Conservation (phyloP, 1,140 invertebrate genomes). For the Marisa cornuarietis region DNA sequence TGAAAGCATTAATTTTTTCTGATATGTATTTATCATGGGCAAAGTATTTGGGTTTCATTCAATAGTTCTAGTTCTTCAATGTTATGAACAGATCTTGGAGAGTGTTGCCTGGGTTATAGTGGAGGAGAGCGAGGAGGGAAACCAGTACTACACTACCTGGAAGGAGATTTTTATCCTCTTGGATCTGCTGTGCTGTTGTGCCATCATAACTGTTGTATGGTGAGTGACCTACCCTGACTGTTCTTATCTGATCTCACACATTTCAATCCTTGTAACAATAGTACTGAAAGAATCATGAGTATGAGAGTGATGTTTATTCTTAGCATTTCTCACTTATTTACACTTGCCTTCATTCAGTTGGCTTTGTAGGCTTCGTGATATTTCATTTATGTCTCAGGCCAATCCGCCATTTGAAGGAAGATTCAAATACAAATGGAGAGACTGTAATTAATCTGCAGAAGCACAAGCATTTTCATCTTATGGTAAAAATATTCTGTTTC, state of each 20-base stretch:
- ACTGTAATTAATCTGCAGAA: conserved; percentile 94
- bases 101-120: conserved; percentile 98
- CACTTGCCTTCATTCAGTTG: too few species aligned
- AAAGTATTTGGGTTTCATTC: too few species aligned
- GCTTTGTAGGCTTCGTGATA: too few species aligned
- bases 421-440: conserved; percentile 95
- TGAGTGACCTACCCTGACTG: conserved; percentile 48
- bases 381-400: conserved; percentile 72
- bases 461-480: conserved; percentile 97
- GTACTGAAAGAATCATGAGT: neutral
- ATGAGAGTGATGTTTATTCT: neutral
- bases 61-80: neutral
- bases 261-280: too few species aligned
- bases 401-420: conserved; percentile 93
- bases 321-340: neutral
- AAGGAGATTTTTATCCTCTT: conserved; percentile 92
- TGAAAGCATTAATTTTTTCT: too few species aligned
- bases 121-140: conserved; percentile 96
- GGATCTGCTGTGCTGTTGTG: conserved; percentile 95
- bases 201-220: conserved; percentile 94
- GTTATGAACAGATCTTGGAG: conserved; percentile 80
- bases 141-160: conserved; percentile 89
- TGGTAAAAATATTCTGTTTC: conserved; percentile 74
- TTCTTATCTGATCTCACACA: too few species aligned
- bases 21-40: too few species aligned